These are phyloP conservation scores for Liparis tanakae DNA, from an alignment of 2,797 vertebrate genomes.

Conservation along the genomic window DNA sequence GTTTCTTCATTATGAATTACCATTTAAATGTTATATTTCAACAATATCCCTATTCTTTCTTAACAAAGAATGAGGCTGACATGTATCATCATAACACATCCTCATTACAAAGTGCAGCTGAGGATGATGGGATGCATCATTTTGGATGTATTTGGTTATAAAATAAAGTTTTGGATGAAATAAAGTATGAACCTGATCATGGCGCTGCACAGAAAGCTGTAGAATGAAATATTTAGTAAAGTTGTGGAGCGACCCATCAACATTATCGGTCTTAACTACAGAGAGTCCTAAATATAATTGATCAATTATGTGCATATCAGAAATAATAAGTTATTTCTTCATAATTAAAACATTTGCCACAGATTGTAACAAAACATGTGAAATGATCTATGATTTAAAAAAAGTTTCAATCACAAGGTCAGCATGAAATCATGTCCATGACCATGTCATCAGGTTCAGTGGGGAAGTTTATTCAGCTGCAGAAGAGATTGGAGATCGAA, in stretches of 20 bases:
- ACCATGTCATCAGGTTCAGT: background rate
- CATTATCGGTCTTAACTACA: background rate
- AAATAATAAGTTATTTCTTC: background rate
- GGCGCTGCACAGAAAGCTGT: no score
- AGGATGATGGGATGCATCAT: no score
- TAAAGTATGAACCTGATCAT: no score
- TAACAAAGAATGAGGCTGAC: no score
- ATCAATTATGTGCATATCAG: background rate
- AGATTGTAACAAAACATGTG: background rate
- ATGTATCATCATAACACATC: no score
- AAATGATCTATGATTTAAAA: no score
- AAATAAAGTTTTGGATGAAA: no score
- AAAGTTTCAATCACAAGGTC: conserved; percentile 4
- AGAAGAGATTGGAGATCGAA: background rate
- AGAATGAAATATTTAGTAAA: background rate
- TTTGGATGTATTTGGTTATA: no score
- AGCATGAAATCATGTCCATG: background rate
- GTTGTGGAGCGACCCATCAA: background rate
- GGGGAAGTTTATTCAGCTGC: background rate
- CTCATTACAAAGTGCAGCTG: no score
- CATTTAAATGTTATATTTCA: conserved; percentile 3
- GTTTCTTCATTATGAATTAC: background rate
- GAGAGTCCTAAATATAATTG: background rate
- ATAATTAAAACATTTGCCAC: conserved; percentile 4
- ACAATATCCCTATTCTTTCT: background rate